Base-by-base conservation (phyloP, 2,888 invertebrate genomes). In the Agrilus mali region DNA sequence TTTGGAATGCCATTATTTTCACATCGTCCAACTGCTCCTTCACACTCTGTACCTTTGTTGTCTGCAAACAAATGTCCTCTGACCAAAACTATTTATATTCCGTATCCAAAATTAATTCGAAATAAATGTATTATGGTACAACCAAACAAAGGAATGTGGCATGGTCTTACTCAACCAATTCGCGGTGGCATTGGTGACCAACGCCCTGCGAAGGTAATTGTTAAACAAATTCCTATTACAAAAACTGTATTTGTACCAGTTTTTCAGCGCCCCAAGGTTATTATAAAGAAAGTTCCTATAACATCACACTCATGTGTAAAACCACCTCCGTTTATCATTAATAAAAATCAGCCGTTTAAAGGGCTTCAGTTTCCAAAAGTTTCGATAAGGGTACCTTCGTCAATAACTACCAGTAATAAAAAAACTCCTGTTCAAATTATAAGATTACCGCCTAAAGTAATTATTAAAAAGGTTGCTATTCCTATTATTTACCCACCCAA, bases 191-290 rank as follows among this genome's bases (percentile, higher is more conserved):
- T 10, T 27, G 8, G 10, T 27, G 10, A 27, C 3, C 27, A 27
- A 27, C 39, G 20, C 32, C 35, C 37, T 14, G 41, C 44, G 8
- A 13, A 16, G 22, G 13, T 36, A 12, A 31, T 40, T 8, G 2
- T 40, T n/a, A 36, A 27, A 14, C 14, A 16, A 33, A 39, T 36
- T 33, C 45, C 45, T 14, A 14, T 40, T 36, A 39, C 42, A 4
- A 33, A 12, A 36, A 22, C 41, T 7, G 20, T 45, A 27, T 17
- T 43, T 38, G 43, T 45, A 2, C 45, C 45, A 14, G 15, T 45
- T 6, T n/a, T 32, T 20, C 45, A 42, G 36, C 42, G 34, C 2
- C 46, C 46, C 3, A 42, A 34, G 33, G 36, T 37, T 17, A 40
- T 46, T 12, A 13, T 46, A 10, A 32, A 16, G 17, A 32, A 14